These are phyloP conservation scores for Lycia hirtaria DNA, from an alignment of 2,888 invertebrate genomes.

Conservation along the genomic window DNA sequence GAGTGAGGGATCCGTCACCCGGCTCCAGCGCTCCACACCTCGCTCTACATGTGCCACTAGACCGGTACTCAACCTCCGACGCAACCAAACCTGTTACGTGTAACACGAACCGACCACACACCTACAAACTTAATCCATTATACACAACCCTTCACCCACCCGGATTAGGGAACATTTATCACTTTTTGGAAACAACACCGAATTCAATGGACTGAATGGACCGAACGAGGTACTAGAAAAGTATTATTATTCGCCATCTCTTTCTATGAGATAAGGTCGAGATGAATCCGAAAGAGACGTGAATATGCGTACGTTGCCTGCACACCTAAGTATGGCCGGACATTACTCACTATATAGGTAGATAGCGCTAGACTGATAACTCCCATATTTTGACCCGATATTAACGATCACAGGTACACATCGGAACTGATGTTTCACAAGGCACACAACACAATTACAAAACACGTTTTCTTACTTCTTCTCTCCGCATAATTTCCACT, in stretches of 20 bases:
- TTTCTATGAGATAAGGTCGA: conserved; percentile 60
- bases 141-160: conserved; percentile 47
- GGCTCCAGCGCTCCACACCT: conserved; percentile 56
- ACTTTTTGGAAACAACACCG: conserved; percentile 62
- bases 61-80: conserved; percentile 81
- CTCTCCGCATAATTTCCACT: conserved; percentile 97
- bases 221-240: conserved; percentile 64
- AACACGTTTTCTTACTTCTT: conserved; percentile 94
- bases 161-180: conserved; percentile 47
- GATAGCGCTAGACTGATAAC: conserved; percentile 78
- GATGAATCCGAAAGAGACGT: conserved; percentile 77
- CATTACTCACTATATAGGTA: conserved; percentile 85
- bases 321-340: conserved; percentile 85
- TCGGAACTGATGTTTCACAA: conserved; percentile 57
- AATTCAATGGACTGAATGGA: conserved; percentile 60
- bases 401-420: conserved; percentile 62
- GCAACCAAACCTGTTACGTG: conserved; percentile 82
- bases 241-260: conserved; percentile 70
- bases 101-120: conserved; percentile 65
- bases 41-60: conserved; percentile 78
- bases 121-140: conserved; percentile 58
- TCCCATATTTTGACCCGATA: conserved; percentile 59
- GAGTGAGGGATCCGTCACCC: conserved; percentile 13
- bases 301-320: conserved; percentile 84
- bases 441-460: conserved; percentile 69